Conservation (phyloP, 2,888 invertebrate genomes). For the Ypsolopha scabrella region DNA sequence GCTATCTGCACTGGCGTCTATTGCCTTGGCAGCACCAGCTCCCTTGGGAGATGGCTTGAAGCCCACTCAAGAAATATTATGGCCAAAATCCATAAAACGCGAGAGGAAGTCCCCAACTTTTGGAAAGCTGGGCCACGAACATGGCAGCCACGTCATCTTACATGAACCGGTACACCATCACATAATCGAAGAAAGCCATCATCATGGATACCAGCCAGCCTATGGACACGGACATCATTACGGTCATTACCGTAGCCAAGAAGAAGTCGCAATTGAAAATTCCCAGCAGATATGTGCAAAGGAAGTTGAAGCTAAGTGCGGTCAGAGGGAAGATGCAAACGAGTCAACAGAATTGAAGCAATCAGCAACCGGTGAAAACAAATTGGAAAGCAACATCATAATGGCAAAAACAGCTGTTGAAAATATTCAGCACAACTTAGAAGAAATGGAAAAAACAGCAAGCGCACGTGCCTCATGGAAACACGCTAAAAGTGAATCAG, state of each 20-base stretch:
- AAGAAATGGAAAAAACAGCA: constrained; percentile 28
- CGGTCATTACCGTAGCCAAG: not conserved
- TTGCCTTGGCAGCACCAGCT: constrained; percentile 41
- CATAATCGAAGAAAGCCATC: not conserved
- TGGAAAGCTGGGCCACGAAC: not conserved
- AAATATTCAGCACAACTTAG: constrained; percentile 38
- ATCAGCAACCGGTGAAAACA: constrained; percentile 20
- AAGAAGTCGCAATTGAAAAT: too few relatives aligned
- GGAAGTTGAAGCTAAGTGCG: constrained; percentile 51
- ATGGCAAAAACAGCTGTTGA: constrained; percentile 55
- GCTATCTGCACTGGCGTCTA: constrained; percentile 36
- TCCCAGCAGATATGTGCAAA: constrained; percentile 23
- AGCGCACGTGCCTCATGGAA: constrained; percentile 18
- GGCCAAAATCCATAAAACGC: constrained; percentile 19
- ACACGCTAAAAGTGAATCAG: constrained; percentile 21
- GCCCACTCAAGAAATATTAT: constrained; percentile 1
- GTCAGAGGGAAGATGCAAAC: constrained; percentile 14
- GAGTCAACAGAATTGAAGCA: constrained; percentile 18
- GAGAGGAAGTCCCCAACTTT: constrained; percentile 30
- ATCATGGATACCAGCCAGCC: not conserved
- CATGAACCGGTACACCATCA: not conserved
- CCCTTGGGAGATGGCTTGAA: constrained; percentile 8
- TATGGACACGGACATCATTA: not conserved
- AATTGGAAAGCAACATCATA: constrained; percentile 44
- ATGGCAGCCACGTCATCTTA: not conserved